Conservation (phyloP, 2,888 invertebrate species). For the Cotesia congregata region DNA sequence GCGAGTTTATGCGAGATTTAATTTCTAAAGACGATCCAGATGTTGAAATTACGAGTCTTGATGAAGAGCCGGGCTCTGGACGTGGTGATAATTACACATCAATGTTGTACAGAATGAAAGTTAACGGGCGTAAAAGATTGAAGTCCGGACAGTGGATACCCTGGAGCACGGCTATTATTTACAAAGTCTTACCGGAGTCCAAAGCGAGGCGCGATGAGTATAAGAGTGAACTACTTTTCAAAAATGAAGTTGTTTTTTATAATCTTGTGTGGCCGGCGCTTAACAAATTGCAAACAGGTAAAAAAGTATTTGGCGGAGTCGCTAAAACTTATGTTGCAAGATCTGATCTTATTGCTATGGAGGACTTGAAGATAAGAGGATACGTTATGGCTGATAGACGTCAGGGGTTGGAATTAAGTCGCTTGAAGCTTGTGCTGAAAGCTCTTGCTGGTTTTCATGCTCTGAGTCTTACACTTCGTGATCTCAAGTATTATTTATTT, state of each 20-base stretch:
- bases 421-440: conserved; percentile 67
- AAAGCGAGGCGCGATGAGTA: conserved; percentile 77
- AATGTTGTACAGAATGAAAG: conserved; percentile 77
- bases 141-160: conserved; percentile 70
- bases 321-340: conserved; percentile 66
- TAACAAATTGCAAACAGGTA: conserved; percentile 72
- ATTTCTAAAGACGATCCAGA: conserved; percentile 60
- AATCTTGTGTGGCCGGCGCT: conserved; percentile 80
- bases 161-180: conserved; percentile 79
- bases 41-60: conserved; percentile 59
- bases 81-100: conserved; percentile 84
- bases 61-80: conserved; percentile 80
- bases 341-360: conserved; percentile 71
- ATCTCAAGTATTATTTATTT: conserved; percentile 56
- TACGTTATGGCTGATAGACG: conserved; percentile 70
- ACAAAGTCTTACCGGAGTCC: conserved; percentile 80
- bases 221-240: conserved; percentile 80
- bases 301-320: conserved; percentile 61
- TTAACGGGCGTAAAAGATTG: conserved; percentile 72
- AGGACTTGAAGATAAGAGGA: conserved; percentile 69
- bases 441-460: conserved; percentile 72
- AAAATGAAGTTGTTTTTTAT: conserved; percentile 82
- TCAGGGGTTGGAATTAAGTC: conserved; percentile 64
- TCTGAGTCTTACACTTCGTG: conserved; percentile 69
- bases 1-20: conserved; percentile 62